Conservation (phyloP, 2,888 invertebrate genomes). For the Palloptera scutellata region DNA sequence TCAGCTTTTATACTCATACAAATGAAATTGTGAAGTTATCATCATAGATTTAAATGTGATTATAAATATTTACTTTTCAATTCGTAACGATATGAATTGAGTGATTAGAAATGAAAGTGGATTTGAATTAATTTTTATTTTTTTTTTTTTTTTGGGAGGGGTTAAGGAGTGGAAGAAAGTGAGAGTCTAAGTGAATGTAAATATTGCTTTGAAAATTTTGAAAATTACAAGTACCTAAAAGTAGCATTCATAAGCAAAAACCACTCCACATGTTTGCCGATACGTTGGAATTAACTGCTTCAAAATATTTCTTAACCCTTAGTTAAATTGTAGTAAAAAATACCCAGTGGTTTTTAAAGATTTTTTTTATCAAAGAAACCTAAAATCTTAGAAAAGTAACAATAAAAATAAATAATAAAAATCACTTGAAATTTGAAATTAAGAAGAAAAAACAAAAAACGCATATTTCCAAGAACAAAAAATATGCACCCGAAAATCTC, state of each 20-base stretch:
- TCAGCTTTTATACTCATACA: background rate
- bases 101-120: conserved; percentile 19
- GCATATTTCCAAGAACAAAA: too few species aligned
- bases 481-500: too few species aligned
- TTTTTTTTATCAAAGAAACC: too few species aligned
- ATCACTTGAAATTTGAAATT: conserved; percentile 7
- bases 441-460: background rate
- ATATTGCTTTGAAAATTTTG: too few species aligned
- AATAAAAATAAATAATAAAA: background rate
- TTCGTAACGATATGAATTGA: conserved; percentile 13
- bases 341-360: too few species aligned
- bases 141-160: background rate
- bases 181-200: too few species aligned
- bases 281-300: too few species aligned
- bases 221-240: too few species aligned
- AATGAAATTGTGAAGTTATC: conserved; percentile 29
- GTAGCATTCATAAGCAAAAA: too few species aligned
- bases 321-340: too few species aligned
- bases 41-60: conserved; percentile 27
- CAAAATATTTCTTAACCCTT: too few species aligned
- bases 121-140: background rate
- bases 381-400: conserved; percentile 6
- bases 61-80: conserved; percentile 30
- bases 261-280: too few species aligned
- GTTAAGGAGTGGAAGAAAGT: background rate